Evolutionary conservation across 2,113 vertebrate species (phyloP).

Genomic region (Cephalopholis sonnerati): DNA sequence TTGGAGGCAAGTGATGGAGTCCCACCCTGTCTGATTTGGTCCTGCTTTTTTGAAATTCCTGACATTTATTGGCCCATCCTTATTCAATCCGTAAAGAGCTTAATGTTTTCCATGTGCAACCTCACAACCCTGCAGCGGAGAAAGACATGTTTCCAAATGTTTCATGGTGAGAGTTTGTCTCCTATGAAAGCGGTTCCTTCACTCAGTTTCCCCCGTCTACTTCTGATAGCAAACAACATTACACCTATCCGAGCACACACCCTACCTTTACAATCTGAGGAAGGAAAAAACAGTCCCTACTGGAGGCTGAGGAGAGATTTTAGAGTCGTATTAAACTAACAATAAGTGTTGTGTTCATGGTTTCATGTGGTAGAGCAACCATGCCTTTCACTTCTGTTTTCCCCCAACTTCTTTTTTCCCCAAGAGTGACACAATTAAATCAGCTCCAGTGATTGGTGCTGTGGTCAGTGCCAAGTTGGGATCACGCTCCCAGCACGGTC

Average conservation of each 20-base stretch:
- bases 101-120: constrained; percentile 81
- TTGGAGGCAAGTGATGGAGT: constrained; percentile 57
- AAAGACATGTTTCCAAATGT: constrained; percentile 78
- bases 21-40: constrained; percentile 64
- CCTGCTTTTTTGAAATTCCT: constrained; percentile 66
- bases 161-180: constrained; percentile 74
- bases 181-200: constrained; percentile 63
- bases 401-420: constrained; percentile 50
- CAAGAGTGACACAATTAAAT: constrained; percentile 83
- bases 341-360: constrained; percentile 19
- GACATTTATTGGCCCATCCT: constrained; percentile 81
- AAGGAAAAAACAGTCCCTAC: constrained; percentile 22
- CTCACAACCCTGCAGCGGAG: constrained; percentile 65
- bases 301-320: constrained; percentile 17
- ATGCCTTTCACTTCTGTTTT: constrained; percentile 45
- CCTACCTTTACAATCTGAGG: constrained; percentile 33
- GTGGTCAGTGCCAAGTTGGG: constrained; percentile 80
- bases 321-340: constrained; percentile 5
- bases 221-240: constrained; percentile 48
- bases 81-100: constrained; percentile 71
- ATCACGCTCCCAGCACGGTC: constrained; percentile 82
- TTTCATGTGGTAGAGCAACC: constrained; percentile 24
- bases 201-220: constrained; percentile 47
- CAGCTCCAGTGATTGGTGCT: constrained; percentile 78
- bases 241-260: constrained; percentile 27